Base-by-base conservation (phyloP, 2,888 invertebrate genomes). In the Pollenia griseotomentosa region DNA sequence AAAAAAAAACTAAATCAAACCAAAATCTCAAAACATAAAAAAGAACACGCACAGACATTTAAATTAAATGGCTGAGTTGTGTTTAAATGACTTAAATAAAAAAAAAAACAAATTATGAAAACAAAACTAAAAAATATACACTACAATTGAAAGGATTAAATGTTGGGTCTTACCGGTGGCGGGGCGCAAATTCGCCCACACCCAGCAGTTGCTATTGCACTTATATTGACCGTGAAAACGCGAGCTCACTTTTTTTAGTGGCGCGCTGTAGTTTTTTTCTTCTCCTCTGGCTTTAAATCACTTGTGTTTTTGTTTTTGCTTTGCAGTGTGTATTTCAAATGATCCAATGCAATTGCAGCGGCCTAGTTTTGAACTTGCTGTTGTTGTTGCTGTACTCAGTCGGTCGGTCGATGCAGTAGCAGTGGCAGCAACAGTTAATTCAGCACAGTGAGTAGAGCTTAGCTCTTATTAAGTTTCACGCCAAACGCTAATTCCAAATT, bases 101-200 rank as follows among this genome's bases (percentile, higher is more conserved):
- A 70, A 53, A 14, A 19, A 42, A 51, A 40, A 59, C 16, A 74
- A 78, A 80, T 5, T 23, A n/a, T 59, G 51, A 66, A 46, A 65
- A 44, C 23, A 16, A 68, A 71, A 51, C 63, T 19, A 33, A 19
- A 75, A 57, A 70, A n/a, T 11, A 46, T 16, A 33, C 33, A 51
- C 40, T 42, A 71, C 57, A 16, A 65, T 70, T 68, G 70, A 70
- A 74, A 48, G 66, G 79, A 75, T 74, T 85, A 74, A 82, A 83
- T 65, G 70, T 73, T 16, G 57, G 73, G 12, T 61, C 92, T 93
- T 93, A 93, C 93, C 92, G 93, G 93, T 91, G 93, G 93, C 92
- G 93, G 93, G 93, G 94, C 93, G 93, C 94, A 94, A 91, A 93
- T 93, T 93, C 93, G 93, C 93, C 94, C 94, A 93, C 94, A 94